Base-by-base conservation (phyloP, 2,888 invertebrate species). In the Dromius quadrimaculatus region DNA sequence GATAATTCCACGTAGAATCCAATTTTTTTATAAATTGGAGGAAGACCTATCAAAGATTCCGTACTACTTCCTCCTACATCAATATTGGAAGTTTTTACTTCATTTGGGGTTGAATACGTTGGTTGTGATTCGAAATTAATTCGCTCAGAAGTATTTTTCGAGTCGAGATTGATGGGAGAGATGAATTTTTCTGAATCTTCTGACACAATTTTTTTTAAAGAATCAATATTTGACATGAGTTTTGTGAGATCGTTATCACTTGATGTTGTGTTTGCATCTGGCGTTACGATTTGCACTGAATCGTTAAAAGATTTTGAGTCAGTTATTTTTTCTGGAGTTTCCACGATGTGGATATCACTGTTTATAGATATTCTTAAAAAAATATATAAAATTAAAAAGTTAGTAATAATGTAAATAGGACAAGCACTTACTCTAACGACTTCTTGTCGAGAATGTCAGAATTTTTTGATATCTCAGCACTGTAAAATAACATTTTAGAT, bases 1-100 rank as follows among this genome's bases (percentile, higher is more conserved):
- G 62, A 19, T 2, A 71, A 43, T 63, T 72, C 72, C 2, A 73
- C 73, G 38, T 63, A 71, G 28, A 73, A 47, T 5, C 38, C 45
- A n/a, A 65, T 41, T 36, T 54, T 65, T 47, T 66, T 73, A 38
- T 45, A 22, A 17, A 38, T 17, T 13, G 71, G 32, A 23, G 28
- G 72, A 45, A 68, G 32, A 43, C 15, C 11, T 11, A 23, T 41
- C 6, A 59, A 9, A 15, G 59, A 68, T 28, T 68, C 59, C 1
- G 59, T 59, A 13, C 28, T 54, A 15, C 15, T 54, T 15, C 23
- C 50, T 28, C 23, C 50, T 5, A 8, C 8, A 28, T 54, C 28
- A 2, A 15, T 23, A 20, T 50, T n/a, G 6, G 1, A 5, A 13
- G 36, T 17, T 20, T 19, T 34, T 0, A 19, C 22, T 59, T 68